Evolutionary conservation across 2,888 invertebrate species (phyloP), one percentile per base, ranked within the genome.

Genomic region (Lasioglossum morio): DNA sequence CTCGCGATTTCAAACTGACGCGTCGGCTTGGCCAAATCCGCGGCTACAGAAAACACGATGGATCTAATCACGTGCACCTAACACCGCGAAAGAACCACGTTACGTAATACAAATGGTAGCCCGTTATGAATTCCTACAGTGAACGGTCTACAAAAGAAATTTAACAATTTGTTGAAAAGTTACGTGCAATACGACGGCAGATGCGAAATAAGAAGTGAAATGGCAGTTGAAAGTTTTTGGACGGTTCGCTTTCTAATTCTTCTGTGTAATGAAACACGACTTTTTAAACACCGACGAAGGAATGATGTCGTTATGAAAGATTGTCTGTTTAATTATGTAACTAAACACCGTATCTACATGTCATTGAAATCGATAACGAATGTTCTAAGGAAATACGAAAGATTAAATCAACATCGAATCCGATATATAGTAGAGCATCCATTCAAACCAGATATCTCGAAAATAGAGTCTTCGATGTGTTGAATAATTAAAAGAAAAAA

Each of bases 21-120:
- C 16, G 16, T 16, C 16, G 72, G 19, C 23, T 10, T 14, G 30
- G 30, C 14, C 27, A n/a, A 69, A 40, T 16, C 30, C 34, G n/a
- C 16, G 23, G 4, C 19, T 37, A n/a, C 53, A 66, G 27, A 76
- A 83, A 81, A 72, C 27, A 84, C 30, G 34, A 66, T 76, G 76
- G 27, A 48, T 77, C 83, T 43, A 84, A 84, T 81, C 69, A 69
- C 37, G 4, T 37, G 27, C 43, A 27, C 1, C 7, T 2, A 48
- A 43, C 43, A 5, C 7, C 30, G 48, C 63, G 46, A 77, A 82
- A 77, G 46, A 43, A 23, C 14, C 4, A 4, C 4, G 19, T 84
- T 81, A 46, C 19, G 19, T 30, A 81, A 83, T 16, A 12, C 40
- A 34, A 30, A 23, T n/a, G 3, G n/a, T 30, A 0, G 4, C 1